Conservation (phyloP, 1,140 invertebrate genomes). For the Dendroctonus ponderosae region DNA sequence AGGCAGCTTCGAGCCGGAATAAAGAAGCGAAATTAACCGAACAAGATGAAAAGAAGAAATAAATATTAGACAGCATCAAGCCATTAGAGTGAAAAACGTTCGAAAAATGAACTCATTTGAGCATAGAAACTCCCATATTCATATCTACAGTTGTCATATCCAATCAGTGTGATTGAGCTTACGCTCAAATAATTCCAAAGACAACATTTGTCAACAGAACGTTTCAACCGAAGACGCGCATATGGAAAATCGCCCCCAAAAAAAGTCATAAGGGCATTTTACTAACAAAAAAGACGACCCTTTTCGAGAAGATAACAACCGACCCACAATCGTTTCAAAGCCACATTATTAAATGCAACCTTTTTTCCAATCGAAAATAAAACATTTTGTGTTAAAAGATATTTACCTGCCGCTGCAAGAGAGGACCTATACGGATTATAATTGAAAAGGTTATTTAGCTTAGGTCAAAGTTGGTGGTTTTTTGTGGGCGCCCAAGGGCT, state of each 20-base stretch:
- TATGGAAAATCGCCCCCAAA: background rate
- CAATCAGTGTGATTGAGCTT: no score
- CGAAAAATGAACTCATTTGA: no score
- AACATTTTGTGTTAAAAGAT: conserved; percentile 30
- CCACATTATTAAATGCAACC: conserved; percentile 8
- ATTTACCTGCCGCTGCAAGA: conserved; percentile 24
- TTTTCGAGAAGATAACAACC: conserved; percentile 18
- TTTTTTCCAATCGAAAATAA: background rate
- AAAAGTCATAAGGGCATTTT: conserved; percentile 13
- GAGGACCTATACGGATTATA: conserved; percentile 28
- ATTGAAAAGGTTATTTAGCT: conserved; percentile 33
- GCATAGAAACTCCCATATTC: no score
- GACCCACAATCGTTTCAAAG: conserved; percentile 15
- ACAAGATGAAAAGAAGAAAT: no score
- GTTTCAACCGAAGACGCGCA: background rate
- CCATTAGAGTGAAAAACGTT: no score
- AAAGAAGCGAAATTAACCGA: no score
- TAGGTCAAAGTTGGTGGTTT: conserved; percentile 30
- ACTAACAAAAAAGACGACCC: conserved; percentile 5
- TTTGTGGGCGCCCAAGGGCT: conserved; percentile 32
- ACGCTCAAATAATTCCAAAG: no score
- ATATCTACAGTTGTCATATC: no score
- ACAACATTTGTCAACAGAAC: no score
- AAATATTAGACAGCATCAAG: no score
- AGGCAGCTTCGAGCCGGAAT: no score